Base-by-base conservation (phyloP, 2,797 vertebrate species). In the Gallirallus australis region DNA sequence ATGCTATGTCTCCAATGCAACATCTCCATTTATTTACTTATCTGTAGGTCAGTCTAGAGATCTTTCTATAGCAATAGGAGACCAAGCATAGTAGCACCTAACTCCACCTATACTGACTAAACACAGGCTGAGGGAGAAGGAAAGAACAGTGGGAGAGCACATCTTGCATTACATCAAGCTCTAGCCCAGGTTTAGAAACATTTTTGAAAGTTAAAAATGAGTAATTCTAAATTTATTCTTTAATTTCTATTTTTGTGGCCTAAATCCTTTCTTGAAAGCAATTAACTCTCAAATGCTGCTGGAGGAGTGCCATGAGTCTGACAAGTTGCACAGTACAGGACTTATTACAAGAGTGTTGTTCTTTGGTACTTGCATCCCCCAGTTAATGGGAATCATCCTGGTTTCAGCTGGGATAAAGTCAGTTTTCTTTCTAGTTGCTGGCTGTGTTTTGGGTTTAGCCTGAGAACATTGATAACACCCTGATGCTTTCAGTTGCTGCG, bases 61-160 rank as follows among this genome's bases (percentile, higher is more conserved):
- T 6, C 45, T 56, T 39, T 19, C 28, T 7, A 3, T 1, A 2
- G 54, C 60, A 8, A 5, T 28, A 7, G 18, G 11, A 82, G 0
- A 42, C 11, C 12, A 60, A 30, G 5, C 28, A 25, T 5, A 20
- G 42, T 6, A 81, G 53, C 17, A 75, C 9, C 8, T 6, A 11
- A 19, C 20, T 54, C 16, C 33, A 33, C 20, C 21, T 9, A 3
- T 24, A 35, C 28, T 5, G 3, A 11, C 24, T 28, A 16, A 42
- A 23, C 17, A 2, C 3, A 1, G 9, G 2, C 18, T 23, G 16
- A 68, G 3, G 12, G 9, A 13, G 6, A 61, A 45, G 9, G 30
- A 3, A 25, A 50, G 12, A 25, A 50, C 48, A 33, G 7, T 40
- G 7, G 19, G 25, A 50, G 5, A 80, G 8, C 31, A 68, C 28